phyloP scores from a whole-genome alignment of 92 coral and sea anemone species.

The Desmophyllum pertusum region DNA sequence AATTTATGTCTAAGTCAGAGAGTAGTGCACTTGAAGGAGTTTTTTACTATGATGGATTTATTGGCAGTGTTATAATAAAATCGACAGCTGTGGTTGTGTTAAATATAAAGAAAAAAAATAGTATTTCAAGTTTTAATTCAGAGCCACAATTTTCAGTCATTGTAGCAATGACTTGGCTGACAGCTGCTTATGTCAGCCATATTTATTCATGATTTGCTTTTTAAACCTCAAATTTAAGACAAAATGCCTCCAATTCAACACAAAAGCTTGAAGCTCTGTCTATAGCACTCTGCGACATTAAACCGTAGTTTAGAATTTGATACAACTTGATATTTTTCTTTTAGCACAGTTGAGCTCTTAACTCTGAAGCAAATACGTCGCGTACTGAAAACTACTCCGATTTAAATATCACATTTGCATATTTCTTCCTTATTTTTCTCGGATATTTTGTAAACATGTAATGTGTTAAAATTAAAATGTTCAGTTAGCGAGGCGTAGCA shows the following conservation, averaged over 20 bases:
- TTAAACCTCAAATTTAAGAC: background rate
- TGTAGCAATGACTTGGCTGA: background rate
- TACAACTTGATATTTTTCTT: background rate
- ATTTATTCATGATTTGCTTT: background rate
- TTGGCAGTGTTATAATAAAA: background rate
- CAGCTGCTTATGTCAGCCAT: background rate
- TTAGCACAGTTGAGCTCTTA: background rate
- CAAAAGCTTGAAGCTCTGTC: background rate
- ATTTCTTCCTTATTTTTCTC: background rate
- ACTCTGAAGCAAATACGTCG: background rate
- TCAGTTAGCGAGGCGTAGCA: slow-evolving; percentile 17
- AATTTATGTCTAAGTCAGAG: background rate
- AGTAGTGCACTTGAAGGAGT: background rate
- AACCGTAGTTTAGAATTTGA: background rate
- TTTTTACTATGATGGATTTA: background rate
- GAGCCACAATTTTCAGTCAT: background rate
- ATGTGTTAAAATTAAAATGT: background rate
- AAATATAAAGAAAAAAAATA: background rate
- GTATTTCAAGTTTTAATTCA: background rate
- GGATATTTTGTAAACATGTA: background rate
- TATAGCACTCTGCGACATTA: too few relatives aligned
- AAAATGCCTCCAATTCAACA: background rate
- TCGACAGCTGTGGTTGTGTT: background rate
- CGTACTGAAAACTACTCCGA: background rate
- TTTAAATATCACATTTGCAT: background rate